Evolutionary conservation across 2,797 vertebrate species (phyloP), one percentile per base, ranked within the genome.

Genomic region (Sebastes kiyomatsui): DNA sequence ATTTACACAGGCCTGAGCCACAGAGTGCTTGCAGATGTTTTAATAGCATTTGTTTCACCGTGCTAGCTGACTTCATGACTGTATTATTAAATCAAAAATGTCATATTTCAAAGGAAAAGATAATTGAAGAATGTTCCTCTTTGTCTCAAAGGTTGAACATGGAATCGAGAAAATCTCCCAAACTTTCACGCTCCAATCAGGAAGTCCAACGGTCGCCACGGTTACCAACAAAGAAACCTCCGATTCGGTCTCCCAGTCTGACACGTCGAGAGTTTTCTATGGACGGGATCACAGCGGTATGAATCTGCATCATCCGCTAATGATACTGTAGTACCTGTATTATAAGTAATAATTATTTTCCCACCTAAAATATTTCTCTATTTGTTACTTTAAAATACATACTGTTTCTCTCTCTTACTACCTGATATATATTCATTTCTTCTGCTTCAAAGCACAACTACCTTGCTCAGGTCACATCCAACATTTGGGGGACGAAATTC

Each of bases 381-480:
- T 22, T 55, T 55, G 6, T 27, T 54, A 22, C 2, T 60, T 27
- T 7, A 52, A 13, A 28, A 46, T 2, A 20, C 9, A 16, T 8
- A 28, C 16, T 55, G 11, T 55, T 6, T 25, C 4, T 55, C 2
- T 27, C 25, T 68, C 7, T 42, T 25, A 27, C 25, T 14, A 38
- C 3, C 42, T 58, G 2, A n/a, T 33, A 49, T 33, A 65, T 46
- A 58, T 79, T 30, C 7, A 23, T 76, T 25, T 70, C 33, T 27
- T 84, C 55, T 88, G 18, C 78, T 79, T 94, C 90, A 75, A 94
- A 99, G 99, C 98, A 99, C 96, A 99, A 97, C 95, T 99, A 99
- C 90, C 97, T 99, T 85, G 99, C 99, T 96, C 99, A 99, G 96
- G 99, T 99, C 91, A 99, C 99, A 20, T 99, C 99, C 83, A 99